Percentiles rank a stretch among this genome's conserved stretches.
Conservation (phyloP, 92 coral and sea anemone species). For the Phenganax stokvisi region DNA sequence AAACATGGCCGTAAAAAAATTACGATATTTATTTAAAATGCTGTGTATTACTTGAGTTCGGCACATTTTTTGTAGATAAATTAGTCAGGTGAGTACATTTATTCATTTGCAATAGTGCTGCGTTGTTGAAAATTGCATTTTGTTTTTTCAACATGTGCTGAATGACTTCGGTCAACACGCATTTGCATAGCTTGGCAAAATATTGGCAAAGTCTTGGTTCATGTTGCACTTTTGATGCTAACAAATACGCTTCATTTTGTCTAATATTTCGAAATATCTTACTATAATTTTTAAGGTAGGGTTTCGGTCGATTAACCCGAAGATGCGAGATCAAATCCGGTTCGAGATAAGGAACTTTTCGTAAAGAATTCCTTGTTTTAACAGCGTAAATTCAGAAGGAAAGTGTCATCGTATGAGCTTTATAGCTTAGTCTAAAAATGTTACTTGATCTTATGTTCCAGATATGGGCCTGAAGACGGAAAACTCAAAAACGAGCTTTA, state of each 20-base stretch:
- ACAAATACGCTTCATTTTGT: not conserved
- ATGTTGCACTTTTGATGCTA: too few relatives aligned
- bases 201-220: too few relatives aligned
- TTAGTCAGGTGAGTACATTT: not conserved
- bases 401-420: not conserved
- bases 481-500: constrained; percentile 34
- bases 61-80: not conserved
- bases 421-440: not conserved
- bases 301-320: too few relatives aligned
- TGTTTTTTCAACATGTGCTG: too few relatives aligned
- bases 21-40: not conserved
- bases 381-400: too few relatives aligned
- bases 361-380: too few relatives aligned
- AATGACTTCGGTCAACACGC: too few relatives aligned
- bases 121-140: not conserved
- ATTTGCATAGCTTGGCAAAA: too few relatives aligned
- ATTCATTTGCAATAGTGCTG: not conserved
- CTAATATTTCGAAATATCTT: not conserved
- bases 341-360: too few relatives aligned
- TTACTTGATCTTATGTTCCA: not conserved
- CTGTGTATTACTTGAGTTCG: not conserved
- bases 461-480: constrained; percentile 39
- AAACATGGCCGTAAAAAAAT: constrained; percentile 21
- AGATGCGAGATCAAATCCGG: too few relatives aligned
- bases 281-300: not conserved